Conservation (phyloP, 2,888 invertebrate species). For the Flexamia atlantica region DNA sequence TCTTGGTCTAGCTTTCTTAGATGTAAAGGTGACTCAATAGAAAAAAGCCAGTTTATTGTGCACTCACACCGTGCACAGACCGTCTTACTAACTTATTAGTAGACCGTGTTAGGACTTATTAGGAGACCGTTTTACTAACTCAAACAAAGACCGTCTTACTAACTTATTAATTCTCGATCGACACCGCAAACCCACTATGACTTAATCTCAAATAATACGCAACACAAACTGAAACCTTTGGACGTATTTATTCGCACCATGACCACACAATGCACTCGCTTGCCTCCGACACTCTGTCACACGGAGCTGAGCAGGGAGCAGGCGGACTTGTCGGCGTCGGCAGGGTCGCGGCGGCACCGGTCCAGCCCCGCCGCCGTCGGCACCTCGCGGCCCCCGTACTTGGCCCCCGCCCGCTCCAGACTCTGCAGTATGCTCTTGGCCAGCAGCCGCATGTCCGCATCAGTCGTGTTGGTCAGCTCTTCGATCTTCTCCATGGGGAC, state of each 20-base stretch:
- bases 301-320: conserved; percentile 40
- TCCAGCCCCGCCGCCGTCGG: background rate
- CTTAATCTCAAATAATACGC: too few species aligned
- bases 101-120: too few species aligned
- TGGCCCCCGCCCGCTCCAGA: conserved; percentile 64
- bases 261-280: too few species aligned
- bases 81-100: too few species aligned
- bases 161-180: too few species aligned
- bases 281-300: background rate
- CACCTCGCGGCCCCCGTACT: conserved; percentile 12
- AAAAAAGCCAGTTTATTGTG: too few species aligned
- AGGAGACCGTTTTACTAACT: too few species aligned
- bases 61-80: too few species aligned
- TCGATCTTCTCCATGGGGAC: conserved; percentile 62
- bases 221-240: background rate
- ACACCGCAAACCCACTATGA: too few species aligned
- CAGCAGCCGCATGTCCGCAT: conserved; percentile 66
- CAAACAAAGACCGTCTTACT: too few species aligned
- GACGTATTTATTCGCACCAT: background rate
- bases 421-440: conserved; percentile 65
- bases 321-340: background rate
- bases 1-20: too few species aligned
- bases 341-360: conserved; percentile 2
- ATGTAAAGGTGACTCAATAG: too few species aligned
- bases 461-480: conserved; percentile 61